These are phyloP conservation scores for Apotomis capreana DNA, from an alignment of 2,888 invertebrate species.

Conservation along the genomic window DNA sequence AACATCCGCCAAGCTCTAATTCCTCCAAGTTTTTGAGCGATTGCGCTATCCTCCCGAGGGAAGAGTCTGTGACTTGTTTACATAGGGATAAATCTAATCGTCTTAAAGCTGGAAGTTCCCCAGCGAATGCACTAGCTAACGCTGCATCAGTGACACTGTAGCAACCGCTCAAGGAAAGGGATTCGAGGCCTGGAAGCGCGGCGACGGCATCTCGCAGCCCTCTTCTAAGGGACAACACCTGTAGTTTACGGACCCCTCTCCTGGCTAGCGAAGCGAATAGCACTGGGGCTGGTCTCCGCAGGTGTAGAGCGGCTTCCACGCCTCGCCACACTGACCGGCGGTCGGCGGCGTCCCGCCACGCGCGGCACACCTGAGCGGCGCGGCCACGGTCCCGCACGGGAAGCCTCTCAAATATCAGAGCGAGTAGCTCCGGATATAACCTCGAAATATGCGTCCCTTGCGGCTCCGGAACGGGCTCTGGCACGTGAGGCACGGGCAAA, in stretches of 20 bases:
- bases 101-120: constrained; percentile 89
- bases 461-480: constrained; percentile 77
- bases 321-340: constrained; percentile 97
- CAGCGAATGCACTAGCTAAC: constrained; percentile 91
- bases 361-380: constrained; percentile 93
- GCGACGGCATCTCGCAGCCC: constrained; percentile 93
- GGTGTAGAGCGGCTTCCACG: constrained; percentile 95
- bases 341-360: constrained; percentile 97
- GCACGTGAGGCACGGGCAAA: constrained; percentile 75
- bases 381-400: constrained; percentile 94
- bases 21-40: constrained; percentile 93
- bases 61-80: constrained; percentile 97
- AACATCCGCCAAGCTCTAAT: constrained; percentile 95
- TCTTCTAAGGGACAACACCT: constrained; percentile 92
- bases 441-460: constrained; percentile 91
- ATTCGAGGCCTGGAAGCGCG: constrained; percentile 93
- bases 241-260: constrained; percentile 94
- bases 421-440: constrained; percentile 95
- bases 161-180: constrained; percentile 95
- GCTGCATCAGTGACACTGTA: constrained; percentile 96
- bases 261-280: constrained; percentile 93
- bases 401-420: constrained; percentile 95
- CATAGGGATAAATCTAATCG: constrained; percentile 94
- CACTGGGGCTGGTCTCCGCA: constrained; percentile 91
- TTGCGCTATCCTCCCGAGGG: constrained; percentile 92